phyloP scores from a whole-genome alignment of 2,113 vertebrate species.

The Rhinolophus sinicus region DNA sequence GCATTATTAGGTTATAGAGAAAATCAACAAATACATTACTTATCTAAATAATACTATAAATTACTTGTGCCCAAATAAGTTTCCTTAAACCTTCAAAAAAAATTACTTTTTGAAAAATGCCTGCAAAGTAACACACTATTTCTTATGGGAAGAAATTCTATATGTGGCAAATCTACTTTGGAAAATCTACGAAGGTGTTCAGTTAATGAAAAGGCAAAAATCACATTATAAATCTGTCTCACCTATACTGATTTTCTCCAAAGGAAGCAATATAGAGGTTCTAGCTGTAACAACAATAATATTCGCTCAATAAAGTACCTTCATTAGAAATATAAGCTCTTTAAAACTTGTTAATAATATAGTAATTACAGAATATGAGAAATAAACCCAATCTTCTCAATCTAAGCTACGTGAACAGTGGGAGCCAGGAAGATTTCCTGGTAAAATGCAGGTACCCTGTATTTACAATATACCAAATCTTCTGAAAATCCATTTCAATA shows the following conservation, averaged over 20 bases:
- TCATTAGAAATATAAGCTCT: conserved; percentile 44
- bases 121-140: background rate
- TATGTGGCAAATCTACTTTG: background rate
- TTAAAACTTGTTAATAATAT: conserved; percentile 5
- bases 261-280: conserved; percentile 56
- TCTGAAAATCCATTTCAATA: conserved; percentile 26
- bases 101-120: background rate
- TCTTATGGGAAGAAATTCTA: conserved; percentile 24
- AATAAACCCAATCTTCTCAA: conserved; percentile 38
- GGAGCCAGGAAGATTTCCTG: background rate
- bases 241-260: conserved; percentile 64
- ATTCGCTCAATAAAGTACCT: conserved; percentile 50
- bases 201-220: conserved; percentile 56
- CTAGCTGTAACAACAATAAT: conserved; percentile 58
- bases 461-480: background rate
- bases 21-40: conserved; percentile 33
- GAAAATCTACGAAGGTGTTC: conserved; percentile 38
- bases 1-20: background rate
- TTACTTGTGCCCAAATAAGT: background rate
- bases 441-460: conserved; percentile 23
- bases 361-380: conserved; percentile 1
- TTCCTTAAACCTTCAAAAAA: conserved; percentile 40
- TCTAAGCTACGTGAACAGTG: background rate
- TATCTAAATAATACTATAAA: conserved; percentile 13
- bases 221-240: conserved; percentile 61